phyloP scores from a whole-genome alignment of 2,888 invertebrate genomes.

The Syrphus vitripennis region DNA sequence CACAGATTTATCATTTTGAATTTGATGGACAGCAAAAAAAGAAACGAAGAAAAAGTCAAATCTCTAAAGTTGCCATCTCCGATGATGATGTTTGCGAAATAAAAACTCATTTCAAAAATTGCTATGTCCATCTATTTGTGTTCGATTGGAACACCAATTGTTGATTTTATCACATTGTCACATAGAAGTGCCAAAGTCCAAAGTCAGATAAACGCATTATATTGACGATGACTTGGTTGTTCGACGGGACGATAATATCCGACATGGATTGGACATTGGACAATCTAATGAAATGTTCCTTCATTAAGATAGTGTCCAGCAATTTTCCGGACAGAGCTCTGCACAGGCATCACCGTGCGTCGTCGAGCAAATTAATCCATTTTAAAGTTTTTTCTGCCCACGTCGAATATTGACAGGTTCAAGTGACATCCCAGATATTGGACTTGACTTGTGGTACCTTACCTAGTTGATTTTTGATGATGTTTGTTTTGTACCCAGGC shows the following conservation, averaged over 20 bases:
- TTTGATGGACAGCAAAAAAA: not conserved
- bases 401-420: constrained; percentile 9
- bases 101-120: constrained; percentile 9
- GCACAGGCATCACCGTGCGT: no score
- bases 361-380: constrained; percentile 16
- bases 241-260: not conserved
- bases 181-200: constrained; percentile 17
- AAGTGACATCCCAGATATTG: not conserved
- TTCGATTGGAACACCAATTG: not conserved
- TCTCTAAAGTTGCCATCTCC: not conserved
- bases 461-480: constrained; percentile 12
- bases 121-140: not conserved
- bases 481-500: constrained; percentile 24
- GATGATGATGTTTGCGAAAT: not conserved
- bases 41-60: not conserved
- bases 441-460: not conserved
- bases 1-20: not conserved
- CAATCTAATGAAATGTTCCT: constrained; percentile 26
- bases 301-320: not conserved
- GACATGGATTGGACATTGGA: not conserved
- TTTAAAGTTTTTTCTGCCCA: constrained; percentile 33
- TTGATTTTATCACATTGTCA: constrained; percentile 37
- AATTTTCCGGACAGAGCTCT: not conserved
- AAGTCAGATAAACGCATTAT: constrained; percentile 27
- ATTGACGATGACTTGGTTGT: not conserved